A percentile compares a stretch with the other conserved stretches of the same genome.
Evolutionary conservation across 2,888 invertebrate genomes (phyloP).

Genomic region (Eurytoma adleriae): DNA sequence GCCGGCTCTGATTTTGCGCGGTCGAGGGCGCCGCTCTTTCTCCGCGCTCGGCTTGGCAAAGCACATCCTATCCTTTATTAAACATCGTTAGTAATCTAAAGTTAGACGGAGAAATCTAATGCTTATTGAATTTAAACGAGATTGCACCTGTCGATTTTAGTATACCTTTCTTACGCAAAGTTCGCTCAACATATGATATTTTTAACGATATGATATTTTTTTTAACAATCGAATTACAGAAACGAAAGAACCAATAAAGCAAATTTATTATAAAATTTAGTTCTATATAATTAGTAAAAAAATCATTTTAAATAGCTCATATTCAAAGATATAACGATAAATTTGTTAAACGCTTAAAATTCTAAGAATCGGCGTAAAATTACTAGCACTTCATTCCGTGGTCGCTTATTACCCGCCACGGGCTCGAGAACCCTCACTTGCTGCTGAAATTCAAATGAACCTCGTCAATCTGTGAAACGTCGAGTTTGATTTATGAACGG

Average conservation of each 20-base stretch:
- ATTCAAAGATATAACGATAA: too few species aligned
- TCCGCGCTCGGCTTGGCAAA: background rate
- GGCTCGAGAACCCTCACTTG: conserved; percentile 11
- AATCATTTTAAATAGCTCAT: background rate
- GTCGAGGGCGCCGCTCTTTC: background rate
- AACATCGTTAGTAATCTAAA: conserved; percentile 46
- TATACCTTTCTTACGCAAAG: too few species aligned
- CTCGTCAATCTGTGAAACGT: conserved; percentile 42
- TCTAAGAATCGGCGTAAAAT: too few species aligned
- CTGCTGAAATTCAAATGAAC: conserved; percentile 44
- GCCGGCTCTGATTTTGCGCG: conserved; percentile 53
- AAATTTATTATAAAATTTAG: too few species aligned
- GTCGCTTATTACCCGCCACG: conserved; percentile 22
- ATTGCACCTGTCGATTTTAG: too few species aligned
- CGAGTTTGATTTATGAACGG: conserved; percentile 48
- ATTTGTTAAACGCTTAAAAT: too few species aligned
- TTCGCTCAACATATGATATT: too few species aligned
- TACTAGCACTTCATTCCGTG: background rate
- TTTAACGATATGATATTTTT: too few species aligned
- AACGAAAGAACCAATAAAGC: too few species aligned
- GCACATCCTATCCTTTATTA: conserved; percentile 21
- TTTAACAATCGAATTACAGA: too few species aligned
- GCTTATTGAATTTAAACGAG: conserved; percentile 47
- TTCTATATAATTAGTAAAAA: too few species aligned
- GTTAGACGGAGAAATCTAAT: conserved; percentile 21